Evolutionary conservation across 2,888 invertebrate species (phyloP).

Genomic region (Sussaba pulchella): DNA sequence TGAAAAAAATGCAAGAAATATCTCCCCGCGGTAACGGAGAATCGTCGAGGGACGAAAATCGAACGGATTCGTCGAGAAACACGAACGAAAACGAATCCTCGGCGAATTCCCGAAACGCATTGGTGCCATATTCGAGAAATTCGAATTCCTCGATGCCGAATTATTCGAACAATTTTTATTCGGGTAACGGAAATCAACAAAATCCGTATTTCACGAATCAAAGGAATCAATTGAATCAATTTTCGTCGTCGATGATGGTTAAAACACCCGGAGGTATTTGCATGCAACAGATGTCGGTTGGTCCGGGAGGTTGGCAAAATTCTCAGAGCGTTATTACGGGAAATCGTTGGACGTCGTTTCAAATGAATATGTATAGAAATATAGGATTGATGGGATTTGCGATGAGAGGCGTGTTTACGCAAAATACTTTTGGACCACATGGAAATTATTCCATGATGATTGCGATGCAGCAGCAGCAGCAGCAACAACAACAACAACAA

Average conservation of each 20-base stretch:
- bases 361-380: constrained; percentile 62
- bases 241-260: no score
- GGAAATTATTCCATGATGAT: constrained; percentile 63
- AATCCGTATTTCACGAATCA: constrained; percentile 6
- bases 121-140: constrained; percentile 38
- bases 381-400: constrained; percentile 44
- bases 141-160: constrained; percentile 24
- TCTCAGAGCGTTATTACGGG: constrained; percentile 3
- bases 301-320: constrained; percentile 43
- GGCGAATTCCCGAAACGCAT: constrained; percentile 28
- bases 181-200: neutral
- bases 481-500: no score
- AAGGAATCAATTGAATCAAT: constrained; percentile 9
- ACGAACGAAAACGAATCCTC: constrained; percentile 9
- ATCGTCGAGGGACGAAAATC: neutral
- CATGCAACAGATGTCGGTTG: constrained; percentile 46
- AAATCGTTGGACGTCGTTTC: constrained; percentile 60
- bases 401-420: constrained; percentile 64
- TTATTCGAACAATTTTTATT: constrained; percentile 19
- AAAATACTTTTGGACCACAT: constrained; percentile 66
- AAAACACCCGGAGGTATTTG: constrained; percentile 29
- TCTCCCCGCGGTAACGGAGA: constrained; percentile 18
- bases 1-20: constrained; percentile 67
- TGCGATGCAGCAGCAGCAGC: constrained; percentile 31
- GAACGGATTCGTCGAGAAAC: constrained; percentile 30